Evolutionary conservation across 2,113 vertebrate species (phyloP), one percentile per base, ranked within the genome.

Genomic region (Caretta caretta): DNA sequence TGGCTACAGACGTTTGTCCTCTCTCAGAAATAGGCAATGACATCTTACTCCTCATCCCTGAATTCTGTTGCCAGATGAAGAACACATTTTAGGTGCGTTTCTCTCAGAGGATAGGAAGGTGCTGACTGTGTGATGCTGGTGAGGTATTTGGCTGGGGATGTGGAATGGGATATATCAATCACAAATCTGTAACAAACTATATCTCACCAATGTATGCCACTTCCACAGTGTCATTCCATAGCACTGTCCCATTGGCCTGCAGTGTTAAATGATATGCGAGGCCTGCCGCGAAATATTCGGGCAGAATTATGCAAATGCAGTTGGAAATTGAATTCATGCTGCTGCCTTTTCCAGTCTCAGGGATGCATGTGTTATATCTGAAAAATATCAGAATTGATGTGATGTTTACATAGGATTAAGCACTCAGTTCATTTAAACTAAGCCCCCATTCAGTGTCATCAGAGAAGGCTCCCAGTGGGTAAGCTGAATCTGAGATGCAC

Each of bases 141-240:
- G 5, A 92, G 38, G 38, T 78, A 86, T 25, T 57, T n/a, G 86
- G 81, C 4, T 65, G 84, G 38, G 42, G 93, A 19, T 54, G 81
- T 78, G 42, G 42, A 78, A 48, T 78, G 24, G 25, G 22, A 48
- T 14, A 46, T 11, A 46, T 48, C 42, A 25, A 48, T 48, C 85
- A 94, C 59, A 95, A 92, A 95, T 14, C 3, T 78, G 50, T 50
- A 38, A 48, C 72, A 90, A 93, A 87, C 19, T 86, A 42, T 4
- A 65, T 53, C 98, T 98, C 95, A 98, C 98, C 97, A 13, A 97
- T 84, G 0, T 46, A 0, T 1, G 78, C 86, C 90, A 97, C 97
- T 2, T 0, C 86, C 87, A 97, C 94, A 48, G 0, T 83, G 56
- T 4, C 49, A 1, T 79, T 91, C 98, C 97, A 98, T 3, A 9